Evolutionary conservation across 2,888 invertebrate species (phyloP), one percentile per base, ranked within the genome.

Genomic region (Beris morrisii): DNA sequence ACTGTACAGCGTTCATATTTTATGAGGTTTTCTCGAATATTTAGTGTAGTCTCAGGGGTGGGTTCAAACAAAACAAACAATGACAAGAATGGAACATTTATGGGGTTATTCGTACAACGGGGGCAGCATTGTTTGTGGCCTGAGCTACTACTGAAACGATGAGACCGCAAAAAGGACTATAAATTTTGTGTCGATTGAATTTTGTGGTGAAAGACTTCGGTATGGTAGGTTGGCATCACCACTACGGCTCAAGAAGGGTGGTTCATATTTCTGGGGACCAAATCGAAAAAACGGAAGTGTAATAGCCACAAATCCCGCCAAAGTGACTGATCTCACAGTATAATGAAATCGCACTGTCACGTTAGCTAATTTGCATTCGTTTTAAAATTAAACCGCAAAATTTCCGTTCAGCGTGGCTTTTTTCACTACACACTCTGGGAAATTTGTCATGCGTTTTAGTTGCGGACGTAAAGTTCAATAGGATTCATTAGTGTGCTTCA

Each of bases 171-270:
- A 59, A 67, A 65, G 30, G 65, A 57, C 65, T 54, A 65, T 59
- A 65, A 59, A 57, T 61, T 64, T 31, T 11, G 53, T 58, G 54
- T 59, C 67, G 53, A 67, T 67, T 67, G 54, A 67, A 67, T 67
- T 65, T 22, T 45, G 44, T 44, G 45, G 55, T 61, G 38, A 32
- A 61, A 61, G 30, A 64, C 54, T 38, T 38, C 38, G 38, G 7
- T 32, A 6, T n/a, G n/a, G 61, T 4, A 52, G 38, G 48, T 32
- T 32, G 38, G 22, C 61, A 12, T 15, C 30, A 22, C 15, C 15
- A n/a, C 9, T 38, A 52, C 15, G 43, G 12, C n/a, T 1, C 30
- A 5, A 30, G 38, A 22, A 11, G 44, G 38, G 9, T 38, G 38
- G 7, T 5, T 7, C 38, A 38, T 38, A 38, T 38, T 38, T 38